phyloP scores from a whole-genome alignment of 2,797 vertebrate genomes.

The Anguilla obscura region DNA sequence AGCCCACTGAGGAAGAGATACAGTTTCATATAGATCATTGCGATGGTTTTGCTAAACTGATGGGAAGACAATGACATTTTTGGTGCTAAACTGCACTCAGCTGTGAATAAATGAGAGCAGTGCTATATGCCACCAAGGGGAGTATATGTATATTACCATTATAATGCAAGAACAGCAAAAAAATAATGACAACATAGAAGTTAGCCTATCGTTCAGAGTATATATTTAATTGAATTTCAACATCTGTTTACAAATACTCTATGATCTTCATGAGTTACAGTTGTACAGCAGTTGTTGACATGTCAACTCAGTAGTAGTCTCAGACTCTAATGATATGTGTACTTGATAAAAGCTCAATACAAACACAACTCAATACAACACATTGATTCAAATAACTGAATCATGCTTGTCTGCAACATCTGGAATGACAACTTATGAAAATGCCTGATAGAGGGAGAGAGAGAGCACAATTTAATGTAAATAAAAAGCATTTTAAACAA shows the following conservation, averaged over 20 bases:
- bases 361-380: conserved; percentile 60
- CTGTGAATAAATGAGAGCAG: not conserved
- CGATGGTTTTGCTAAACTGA: not conserved
- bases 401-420: conserved; percentile 72
- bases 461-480: not conserved
- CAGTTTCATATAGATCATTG: not conserved
- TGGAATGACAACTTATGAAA: conserved; percentile 73
- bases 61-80: not conserved
- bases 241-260: not conserved
- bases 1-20: conserved; percentile 25
- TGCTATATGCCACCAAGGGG: not conserved
- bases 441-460: conserved; percentile 50
- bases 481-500: conserved; percentile 52
- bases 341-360: conserved; percentile 73
- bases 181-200: not conserved
- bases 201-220: not conserved
- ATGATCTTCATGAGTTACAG: not conserved
- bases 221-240: not conserved
- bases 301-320: conserved; percentile 63
- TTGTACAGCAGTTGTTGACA: conserved; percentile 5
- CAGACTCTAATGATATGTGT: conserved; percentile 67
- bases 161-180: not conserved
- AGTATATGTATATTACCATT: not conserved
- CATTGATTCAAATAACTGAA: conserved; percentile 65
- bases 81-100: not conserved